phyloP scores from a whole-genome alignment of 2,113 vertebrate genomes.

The Tragelaphus imberbis region DNA sequence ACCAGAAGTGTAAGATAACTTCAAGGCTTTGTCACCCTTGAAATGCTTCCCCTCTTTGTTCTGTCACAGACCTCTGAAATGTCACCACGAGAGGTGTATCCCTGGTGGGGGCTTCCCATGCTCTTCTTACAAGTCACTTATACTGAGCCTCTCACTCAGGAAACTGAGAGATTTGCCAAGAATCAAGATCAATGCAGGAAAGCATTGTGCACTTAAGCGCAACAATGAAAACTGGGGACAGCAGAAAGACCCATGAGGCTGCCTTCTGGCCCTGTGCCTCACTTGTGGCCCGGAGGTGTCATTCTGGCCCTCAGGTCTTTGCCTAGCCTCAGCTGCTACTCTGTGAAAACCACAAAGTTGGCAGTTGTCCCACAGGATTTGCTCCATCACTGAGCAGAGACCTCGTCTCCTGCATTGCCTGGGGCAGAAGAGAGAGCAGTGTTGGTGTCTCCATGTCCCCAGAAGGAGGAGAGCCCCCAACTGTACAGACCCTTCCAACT shows the following conservation, averaged over 20 bases:
- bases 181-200: background rate
- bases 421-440: background rate
- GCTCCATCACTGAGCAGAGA: background rate
- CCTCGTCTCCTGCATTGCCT: background rate
- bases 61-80: background rate
- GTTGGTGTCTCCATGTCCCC: rapidly evolving
- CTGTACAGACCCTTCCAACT: background rate
- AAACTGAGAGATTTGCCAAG: background rate
- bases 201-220: background rate
- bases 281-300: background rate
- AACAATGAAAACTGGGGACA: background rate
- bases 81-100: rapidly evolving
- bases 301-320: background rate
- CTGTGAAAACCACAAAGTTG: background rate
- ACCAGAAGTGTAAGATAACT: background rate
- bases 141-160: background rate
- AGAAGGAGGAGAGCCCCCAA: background rate
- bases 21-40: background rate
- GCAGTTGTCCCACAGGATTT: background rate
- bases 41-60: background rate
- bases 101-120: background rate
- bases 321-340: background rate
- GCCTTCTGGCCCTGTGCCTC: too few species aligned
- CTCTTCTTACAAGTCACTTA: background rate
- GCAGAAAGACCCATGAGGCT: background rate